Evolutionary conservation across 2,797 vertebrate genomes (phyloP).

Genomic region (Rhincodon typus): DNA sequence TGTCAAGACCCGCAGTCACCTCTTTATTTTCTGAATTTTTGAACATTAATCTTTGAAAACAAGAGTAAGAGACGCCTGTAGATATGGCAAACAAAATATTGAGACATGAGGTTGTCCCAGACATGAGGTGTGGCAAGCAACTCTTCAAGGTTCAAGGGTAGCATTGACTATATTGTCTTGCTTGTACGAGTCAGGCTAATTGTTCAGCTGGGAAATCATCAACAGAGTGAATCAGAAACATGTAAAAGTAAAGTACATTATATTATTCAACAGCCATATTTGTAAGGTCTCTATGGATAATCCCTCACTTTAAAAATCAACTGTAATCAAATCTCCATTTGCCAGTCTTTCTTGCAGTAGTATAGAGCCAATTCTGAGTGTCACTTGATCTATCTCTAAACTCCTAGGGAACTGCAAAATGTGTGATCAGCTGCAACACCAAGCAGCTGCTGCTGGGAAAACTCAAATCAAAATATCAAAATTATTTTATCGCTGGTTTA

Average conservation of each 20-base stretch:
- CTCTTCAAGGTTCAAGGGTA: neutral
- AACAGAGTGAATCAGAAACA: neutral
- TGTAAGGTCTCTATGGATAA: neutral
- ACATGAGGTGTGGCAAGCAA: neutral
- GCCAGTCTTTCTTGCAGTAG: neutral
- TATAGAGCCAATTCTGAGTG: neutral
- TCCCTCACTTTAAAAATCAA: neutral
- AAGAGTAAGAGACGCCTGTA: neutral
- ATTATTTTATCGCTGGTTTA: neutral
- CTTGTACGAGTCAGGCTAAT: neutral
- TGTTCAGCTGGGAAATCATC: neutral
- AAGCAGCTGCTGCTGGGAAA: neutral
- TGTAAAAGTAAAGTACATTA: neutral
- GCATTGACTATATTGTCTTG: neutral
- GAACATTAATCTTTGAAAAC: neutral
- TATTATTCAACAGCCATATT: neutral
- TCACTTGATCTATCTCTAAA: neutral
- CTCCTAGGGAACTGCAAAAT: neutral
- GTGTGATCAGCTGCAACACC: neutral
- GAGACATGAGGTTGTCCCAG: neutral
- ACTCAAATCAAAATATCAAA: neutral
- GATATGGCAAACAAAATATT: neutral
- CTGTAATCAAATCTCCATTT: neutral
- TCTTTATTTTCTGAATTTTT: neutral
- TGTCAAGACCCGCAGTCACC: neutral